phyloP scores from a whole-genome alignment of 2,888 invertebrate genomes.

The Julus scandinavius region DNA sequence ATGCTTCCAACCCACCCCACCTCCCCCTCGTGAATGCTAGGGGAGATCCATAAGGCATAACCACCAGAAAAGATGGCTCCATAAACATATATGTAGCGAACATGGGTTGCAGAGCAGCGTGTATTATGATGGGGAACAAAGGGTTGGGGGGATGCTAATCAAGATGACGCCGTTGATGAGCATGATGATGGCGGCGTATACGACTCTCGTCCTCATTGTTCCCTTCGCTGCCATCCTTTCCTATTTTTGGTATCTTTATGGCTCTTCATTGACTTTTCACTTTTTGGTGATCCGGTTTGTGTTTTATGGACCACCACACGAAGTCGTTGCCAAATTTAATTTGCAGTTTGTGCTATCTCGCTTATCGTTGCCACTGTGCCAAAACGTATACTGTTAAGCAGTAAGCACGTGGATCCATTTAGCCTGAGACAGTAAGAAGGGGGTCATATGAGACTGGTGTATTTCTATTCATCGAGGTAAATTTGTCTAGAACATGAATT shows the following conservation, averaged over 20 bases:
- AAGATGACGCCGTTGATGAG: conserved; percentile 15
- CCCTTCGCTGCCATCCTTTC: neutral
- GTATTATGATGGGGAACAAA: neutral
- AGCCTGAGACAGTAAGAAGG: too few relatives aligned
- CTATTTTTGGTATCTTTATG: neutral
- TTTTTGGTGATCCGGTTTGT: conserved; percentile 1
- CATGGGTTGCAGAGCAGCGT: neutral
- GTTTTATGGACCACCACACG: conserved; percentile 17
- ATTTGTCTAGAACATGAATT: neutral
- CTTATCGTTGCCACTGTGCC: conserved; percentile 41
- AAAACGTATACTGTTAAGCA: neutral
- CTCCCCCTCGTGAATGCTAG: neutral
- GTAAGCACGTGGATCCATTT: too few relatives aligned
- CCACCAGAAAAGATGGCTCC: neutral
- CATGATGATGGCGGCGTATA: neutral
- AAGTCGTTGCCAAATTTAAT: conserved; percentile 52
- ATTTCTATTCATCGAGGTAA: too few relatives aligned
- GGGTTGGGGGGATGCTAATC: conserved; percentile 18
- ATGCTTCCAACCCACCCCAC: neutral
- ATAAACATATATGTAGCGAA: neutral
- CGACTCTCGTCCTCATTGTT: neutral
- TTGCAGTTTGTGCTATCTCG: conserved; percentile 50
- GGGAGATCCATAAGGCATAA: neutral
- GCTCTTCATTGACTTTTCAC: conserved; percentile 33
- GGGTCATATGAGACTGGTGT: too few relatives aligned